phyloP scores from a whole-genome alignment of 2,888 invertebrate genomes.

The Drosophila nr. perissopoda region DNA sequence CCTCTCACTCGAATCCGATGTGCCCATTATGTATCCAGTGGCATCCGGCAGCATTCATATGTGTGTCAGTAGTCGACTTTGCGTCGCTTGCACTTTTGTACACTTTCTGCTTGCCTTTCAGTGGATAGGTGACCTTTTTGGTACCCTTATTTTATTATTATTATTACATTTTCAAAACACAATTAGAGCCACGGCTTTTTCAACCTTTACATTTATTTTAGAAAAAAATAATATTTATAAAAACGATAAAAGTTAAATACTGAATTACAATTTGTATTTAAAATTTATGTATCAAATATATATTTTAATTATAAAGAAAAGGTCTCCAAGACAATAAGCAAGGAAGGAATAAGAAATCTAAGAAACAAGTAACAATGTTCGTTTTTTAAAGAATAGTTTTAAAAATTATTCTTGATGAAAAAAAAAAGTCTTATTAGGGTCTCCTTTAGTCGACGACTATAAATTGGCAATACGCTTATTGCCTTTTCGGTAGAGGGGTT shows the following conservation, averaged over 20 bases:
- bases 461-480: not conserved
- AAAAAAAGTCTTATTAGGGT: not conserved
- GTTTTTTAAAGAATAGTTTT: not conserved
- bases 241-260: no score
- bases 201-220: not conserved
- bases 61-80: constrained; percentile 72
- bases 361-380: not conserved
- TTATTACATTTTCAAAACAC: not conserved
- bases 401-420: not conserved
- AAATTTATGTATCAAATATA: not conserved
- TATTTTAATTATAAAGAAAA: not conserved
- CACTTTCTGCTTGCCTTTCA: constrained; percentile 39
- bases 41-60: constrained; percentile 59
- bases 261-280: not conserved
- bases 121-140: constrained; percentile 10
- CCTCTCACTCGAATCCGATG: not conserved
- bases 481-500: not conserved
- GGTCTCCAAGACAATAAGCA: not conserved
- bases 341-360: no score
- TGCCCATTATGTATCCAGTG: constrained; percentile 6
- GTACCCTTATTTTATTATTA: constrained; percentile 13
- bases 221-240: not conserved
- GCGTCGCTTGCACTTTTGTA: constrained; percentile 45
- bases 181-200: not conserved
- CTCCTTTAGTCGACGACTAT: not conserved